A percentile compares a stretch with the other conserved stretches of the same genome.
Conservation (phyloP, 92 coral and sea anemone genomes). For the Scolanthus callimorphus region DNA sequence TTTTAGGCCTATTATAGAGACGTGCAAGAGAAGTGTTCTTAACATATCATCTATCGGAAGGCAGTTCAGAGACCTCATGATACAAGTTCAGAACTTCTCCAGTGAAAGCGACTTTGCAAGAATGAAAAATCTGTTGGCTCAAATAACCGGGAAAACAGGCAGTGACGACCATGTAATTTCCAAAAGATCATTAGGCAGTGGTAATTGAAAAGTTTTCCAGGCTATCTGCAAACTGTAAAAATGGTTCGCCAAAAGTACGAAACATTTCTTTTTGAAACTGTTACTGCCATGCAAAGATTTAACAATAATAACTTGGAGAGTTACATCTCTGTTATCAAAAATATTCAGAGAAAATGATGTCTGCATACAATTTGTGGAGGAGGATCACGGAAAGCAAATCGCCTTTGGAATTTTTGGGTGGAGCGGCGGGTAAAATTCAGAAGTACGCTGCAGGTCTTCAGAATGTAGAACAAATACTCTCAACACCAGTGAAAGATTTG, state of each 20-base stretch:
- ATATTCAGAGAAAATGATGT: slow-evolving; percentile 25
- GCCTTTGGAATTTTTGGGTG: slow-evolving; percentile 43
- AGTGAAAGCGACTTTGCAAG: slow-evolving; percentile 2
- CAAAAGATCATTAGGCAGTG: slow-evolving; percentile 8
- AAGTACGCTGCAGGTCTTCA: slow-evolving; percentile 39
- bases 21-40: slow-evolving; percentile 22
- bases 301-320: slow-evolving; percentile 42
- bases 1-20: slow-evolving; percentile 6
- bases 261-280: slow-evolving; percentile 25
- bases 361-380: slow-evolving; percentile 42
- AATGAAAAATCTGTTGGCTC: slow-evolving; percentile 14
- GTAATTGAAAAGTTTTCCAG: slow-evolving; percentile 19
- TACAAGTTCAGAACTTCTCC: slow-evolving; percentile 11
- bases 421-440: slow-evolving; percentile 18
- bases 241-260: slow-evolving; percentile 27
- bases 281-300: slow-evolving; percentile 48
- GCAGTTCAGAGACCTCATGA: slow-evolving; percentile 4
- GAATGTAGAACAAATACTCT: slow-evolving; percentile 22
- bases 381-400: slow-evolving; percentile 29
- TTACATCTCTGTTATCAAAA: slow-evolving; percentile 30
- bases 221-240: slow-evolving; percentile 36
- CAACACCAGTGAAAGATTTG: slow-evolving; percentile 39
- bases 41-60: slow-evolving; percentile 12
- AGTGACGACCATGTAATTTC: not conserved
- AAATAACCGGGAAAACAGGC: slow-evolving; percentile 20